Evolutionary conservation across 2,888 invertebrate genomes (phyloP), one percentile per base, ranked within the genome.

Genomic region (Machimus atricapillus): DNA sequence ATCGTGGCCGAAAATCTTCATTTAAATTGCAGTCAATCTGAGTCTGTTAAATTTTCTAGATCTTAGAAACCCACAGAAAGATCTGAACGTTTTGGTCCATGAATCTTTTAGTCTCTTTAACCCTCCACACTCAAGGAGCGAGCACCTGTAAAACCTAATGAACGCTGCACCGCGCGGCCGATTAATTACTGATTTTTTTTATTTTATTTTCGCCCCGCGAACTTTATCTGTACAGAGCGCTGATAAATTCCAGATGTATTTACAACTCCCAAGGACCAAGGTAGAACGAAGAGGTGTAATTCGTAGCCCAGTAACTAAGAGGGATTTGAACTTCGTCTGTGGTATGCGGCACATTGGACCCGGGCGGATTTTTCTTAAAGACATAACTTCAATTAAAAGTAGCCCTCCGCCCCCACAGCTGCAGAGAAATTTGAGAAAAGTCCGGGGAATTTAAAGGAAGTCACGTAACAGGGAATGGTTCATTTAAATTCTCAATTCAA

Each of bases 401-500:
- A 79, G 19, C 9, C 56, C 56, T 23, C 27, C 66, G 19, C 58
- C 58, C 19, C 23, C 23, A 8, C 66, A 79, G 27, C 52, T 79
- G 14, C 52, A 23, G 46, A 52, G 16, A 79, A 52, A 79, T 52
- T 79, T 79, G 52, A 79, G 52, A 79, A 52, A 79, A 34, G 23
- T 79, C 27, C 8, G 0, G 27, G 4, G 79, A 79, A 79, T 79
- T 79, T 79, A 16, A 27, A 79, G 52, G 46, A 79, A 52, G 79
- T 79, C 79, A 79, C 79, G 79, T 79, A 79, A 79, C 79, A n/a
- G 23, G n/a, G 31, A 27, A 79, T 79, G 79, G 52, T 79, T 79
- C 79, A 79, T 79, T 79, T 79, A 79, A 79, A 79, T 79, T 79
- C 79, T 52, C 79, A 52, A 79, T 79, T 79, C 79, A 79, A 79